Percentiles rank a stretch among this genome's conserved stretches.
These are phyloP conservation scores for Hypselothyrea guttata DNA, from an alignment of 2,888 invertebrate genomes.

Conservation along the genomic window DNA sequence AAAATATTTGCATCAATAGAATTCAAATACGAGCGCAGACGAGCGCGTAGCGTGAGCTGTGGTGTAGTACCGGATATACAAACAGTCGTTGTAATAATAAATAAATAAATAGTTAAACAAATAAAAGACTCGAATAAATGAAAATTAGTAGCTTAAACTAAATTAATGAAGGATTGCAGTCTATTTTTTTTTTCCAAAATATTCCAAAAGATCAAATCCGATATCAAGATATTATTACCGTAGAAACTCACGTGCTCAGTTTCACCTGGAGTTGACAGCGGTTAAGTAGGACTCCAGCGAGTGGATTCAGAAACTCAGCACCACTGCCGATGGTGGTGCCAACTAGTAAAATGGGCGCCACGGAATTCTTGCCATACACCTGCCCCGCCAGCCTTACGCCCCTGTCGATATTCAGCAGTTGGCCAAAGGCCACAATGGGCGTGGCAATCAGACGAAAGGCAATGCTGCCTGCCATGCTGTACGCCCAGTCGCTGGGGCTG, in stretches of 20 bases:
- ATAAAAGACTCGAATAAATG: too few species aligned
- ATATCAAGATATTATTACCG: too few species aligned
- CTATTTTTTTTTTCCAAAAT: too few species aligned
- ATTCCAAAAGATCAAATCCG: too few species aligned
- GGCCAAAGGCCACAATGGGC: slow-evolving; percentile 49
- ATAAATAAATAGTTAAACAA: too few species aligned
- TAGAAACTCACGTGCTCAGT: slow-evolving; percentile 55
- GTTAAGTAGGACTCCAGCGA: slow-evolving; percentile 55
- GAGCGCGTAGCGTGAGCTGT: too few species aligned
- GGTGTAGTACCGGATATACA: too few species aligned
- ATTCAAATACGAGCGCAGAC: too few species aligned
- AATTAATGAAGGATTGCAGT: too few species aligned
- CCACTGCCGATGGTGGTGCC: slow-evolving; percentile 66
- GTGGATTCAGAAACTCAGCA: slow-evolving; percentile 59
- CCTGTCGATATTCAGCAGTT: slow-evolving; percentile 55
- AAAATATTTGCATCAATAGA: too few species aligned
- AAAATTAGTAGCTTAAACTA: too few species aligned
- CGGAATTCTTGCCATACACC: slow-evolving; percentile 44
- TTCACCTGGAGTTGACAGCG: slow-evolving; percentile 53
- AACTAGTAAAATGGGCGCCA: slow-evolving; percentile 55
- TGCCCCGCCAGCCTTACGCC: slow-evolving; percentile 43
- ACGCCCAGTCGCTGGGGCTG: slow-evolving; percentile 49
- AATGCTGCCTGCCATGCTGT: slow-evolving; percentile 23
- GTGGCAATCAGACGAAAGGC: slow-evolving; percentile 47
- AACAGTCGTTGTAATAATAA: too few species aligned